A percentile compares a stretch with the other conserved stretches of the same genome.
These are phyloP conservation scores for Diplosoma virens DNA, from an alignment of 23 tunicate species.

Conservation along the genomic window DNA sequence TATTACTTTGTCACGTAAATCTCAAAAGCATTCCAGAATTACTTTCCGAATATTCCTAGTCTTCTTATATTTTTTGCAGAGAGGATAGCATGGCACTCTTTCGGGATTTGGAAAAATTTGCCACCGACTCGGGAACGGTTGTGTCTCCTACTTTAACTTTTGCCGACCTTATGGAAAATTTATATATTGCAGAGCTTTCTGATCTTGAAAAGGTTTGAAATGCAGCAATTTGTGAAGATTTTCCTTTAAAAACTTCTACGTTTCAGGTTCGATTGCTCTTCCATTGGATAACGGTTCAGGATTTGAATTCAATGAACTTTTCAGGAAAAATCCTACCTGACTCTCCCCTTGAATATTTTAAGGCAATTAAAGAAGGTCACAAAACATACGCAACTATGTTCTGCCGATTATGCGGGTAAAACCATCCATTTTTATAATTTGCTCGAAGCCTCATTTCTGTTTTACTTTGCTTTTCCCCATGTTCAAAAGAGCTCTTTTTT, in stretches of 20 bases:
- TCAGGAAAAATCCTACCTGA: conserved; percentile 38
- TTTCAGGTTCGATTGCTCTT: conserved; percentile 66
- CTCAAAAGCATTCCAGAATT: too few relatives aligned
- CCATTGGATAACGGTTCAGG: conserved; percentile 80
- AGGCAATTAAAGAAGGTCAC: conserved; percentile 33
- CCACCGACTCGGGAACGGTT: conserved; percentile 37
- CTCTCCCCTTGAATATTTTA: conserved; percentile 51
- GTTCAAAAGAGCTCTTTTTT: too few relatives aligned
- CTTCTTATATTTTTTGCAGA: conserved; percentile 14
- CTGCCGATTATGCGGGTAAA: conserved; percentile 51
- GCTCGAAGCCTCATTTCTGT: not conserved
- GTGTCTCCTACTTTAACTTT: conserved; percentile 29
- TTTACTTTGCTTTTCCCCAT: not conserved
- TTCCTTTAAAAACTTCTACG: not conserved
- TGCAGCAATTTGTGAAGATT: not conserved
- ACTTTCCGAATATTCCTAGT: not conserved
- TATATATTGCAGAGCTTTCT: conserved; percentile 40
- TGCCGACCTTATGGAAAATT: conserved; percentile 33
- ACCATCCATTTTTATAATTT: not conserved
- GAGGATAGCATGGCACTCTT: conserved; percentile 55
- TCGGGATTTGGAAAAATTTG: conserved; percentile 61
- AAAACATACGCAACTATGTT: conserved; percentile 58
- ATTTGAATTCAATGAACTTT: conserved; percentile 39
- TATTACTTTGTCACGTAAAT: too few relatives aligned
- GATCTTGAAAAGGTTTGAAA: conserved; percentile 60